Conservation (phyloP, 1,140 invertebrate genomes). For the Armadillidium nasatum region DNA sequence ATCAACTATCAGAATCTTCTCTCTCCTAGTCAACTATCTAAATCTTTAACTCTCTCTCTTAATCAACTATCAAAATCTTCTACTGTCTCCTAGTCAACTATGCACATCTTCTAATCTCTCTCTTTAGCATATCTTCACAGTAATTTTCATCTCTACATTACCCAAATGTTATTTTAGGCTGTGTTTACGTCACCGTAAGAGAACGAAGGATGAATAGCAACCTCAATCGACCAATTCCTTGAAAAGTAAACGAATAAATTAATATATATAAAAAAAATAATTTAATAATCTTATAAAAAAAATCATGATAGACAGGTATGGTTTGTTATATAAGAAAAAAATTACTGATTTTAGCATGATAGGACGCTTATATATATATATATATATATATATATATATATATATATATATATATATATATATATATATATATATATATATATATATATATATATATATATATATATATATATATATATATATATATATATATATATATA, state of each 20-base stretch:
- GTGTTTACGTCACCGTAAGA: not conserved
- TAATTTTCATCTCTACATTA: too few relatives aligned
- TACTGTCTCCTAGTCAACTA: too few relatives aligned
- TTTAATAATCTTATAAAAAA: too few relatives aligned
- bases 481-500: slow-evolving; percentile 15
- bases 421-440: slow-evolving; percentile 15
- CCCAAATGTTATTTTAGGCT: not conserved
- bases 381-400: slow-evolving; percentile 15
- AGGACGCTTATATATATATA: not conserved
- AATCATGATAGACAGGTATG: not conserved
- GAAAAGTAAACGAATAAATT: too few relatives aligned
- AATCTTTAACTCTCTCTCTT: too few relatives aligned
- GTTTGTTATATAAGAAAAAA: not conserved
- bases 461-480: slow-evolving; percentile 15
- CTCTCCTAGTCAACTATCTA: too few relatives aligned
- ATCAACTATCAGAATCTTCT: too few relatives aligned
- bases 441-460: not conserved
- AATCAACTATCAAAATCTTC: too few relatives aligned
- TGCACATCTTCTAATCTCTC: too few relatives aligned
- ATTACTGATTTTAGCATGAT: not conserved
- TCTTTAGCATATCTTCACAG: too few relatives aligned
- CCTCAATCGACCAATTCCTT: not conserved
- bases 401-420: slow-evolving; percentile 15
- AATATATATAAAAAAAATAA: too few relatives aligned
- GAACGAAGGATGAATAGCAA: not conserved